Conservation (phyloP, 2,888 invertebrate genomes). For the Abscondita cerata region DNA sequence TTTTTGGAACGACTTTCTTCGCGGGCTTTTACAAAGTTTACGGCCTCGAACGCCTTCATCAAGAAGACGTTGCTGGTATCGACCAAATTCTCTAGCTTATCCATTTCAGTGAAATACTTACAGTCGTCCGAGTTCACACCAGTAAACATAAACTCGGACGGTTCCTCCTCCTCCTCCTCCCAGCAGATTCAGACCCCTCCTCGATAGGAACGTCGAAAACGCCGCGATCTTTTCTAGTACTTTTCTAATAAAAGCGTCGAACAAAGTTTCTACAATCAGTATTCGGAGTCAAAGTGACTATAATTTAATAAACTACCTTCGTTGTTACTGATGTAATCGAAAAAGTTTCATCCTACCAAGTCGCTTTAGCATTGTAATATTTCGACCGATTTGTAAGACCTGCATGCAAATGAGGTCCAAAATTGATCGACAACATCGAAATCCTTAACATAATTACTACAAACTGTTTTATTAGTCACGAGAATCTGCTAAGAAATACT, state of each 20-base stretch:
- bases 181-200: conserved; percentile 12
- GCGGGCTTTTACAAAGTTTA: conserved; percentile 46
- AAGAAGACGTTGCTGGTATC: conserved; percentile 56
- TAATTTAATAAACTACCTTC: too few species aligned
- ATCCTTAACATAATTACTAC: conserved; percentile 35
- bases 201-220: conserved; percentile 35
- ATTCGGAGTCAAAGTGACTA: too few species aligned
- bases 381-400: conserved; percentile 54
- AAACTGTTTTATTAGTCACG: too few species aligned
- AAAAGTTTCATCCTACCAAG: too few species aligned
- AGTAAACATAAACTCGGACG: conserved; percentile 40
- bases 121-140: conserved; percentile 44
- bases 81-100: conserved; percentile 51
- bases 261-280: conserved; percentile 48
- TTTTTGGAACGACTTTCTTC: conserved; percentile 9
- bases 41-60: conserved; percentile 57
- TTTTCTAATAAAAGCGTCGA: conserved; percentile 50
- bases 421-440: conserved; percentile 41
- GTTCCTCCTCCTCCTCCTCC: conserved; percentile 11
- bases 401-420: conserved; percentile 49
- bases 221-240: conserved; percentile 46
- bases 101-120: conserved; percentile 49
- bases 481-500: conserved; percentile 31
- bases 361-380: too few species aligned
- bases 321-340: too few species aligned